Evolutionary conservation across 2,888 invertebrate genomes (phyloP).

Genomic region (Drosophila engyochracea): DNA sequence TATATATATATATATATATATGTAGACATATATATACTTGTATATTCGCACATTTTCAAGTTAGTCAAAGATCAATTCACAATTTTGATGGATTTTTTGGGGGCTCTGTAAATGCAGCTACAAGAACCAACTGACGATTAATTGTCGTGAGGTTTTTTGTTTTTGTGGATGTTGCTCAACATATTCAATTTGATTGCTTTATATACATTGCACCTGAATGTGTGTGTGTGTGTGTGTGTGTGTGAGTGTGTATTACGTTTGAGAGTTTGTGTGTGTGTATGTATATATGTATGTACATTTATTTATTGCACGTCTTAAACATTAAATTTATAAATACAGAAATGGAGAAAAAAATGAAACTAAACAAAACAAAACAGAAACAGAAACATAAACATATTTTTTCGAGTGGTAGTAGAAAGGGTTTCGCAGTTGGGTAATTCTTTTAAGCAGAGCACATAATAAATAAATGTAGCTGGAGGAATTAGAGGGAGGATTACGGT

Average conservation of each 20-base stretch:
- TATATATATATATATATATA: conserved; percentile 15
- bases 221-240: conserved; percentile 9
- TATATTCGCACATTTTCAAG: conserved; percentile 32
- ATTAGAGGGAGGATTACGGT: conserved; percentile 13
- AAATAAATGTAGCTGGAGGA: conserved; percentile 24
- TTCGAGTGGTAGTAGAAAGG: not conserved
- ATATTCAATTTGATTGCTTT: conserved; percentile 43
- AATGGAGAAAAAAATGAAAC: conserved; percentile 10
- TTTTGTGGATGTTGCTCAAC: conserved; percentile 20
- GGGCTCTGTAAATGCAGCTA: conserved; percentile 46
- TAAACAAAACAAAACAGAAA: conserved; percentile 12
- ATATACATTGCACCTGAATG: conserved; percentile 53
- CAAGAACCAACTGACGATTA: conserved; percentile 15
- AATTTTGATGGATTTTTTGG: conserved; percentile 7
- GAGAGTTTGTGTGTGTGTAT: conserved; percentile 13
- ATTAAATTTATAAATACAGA: conserved; percentile 66
- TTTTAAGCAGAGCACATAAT: conserved; percentile 24
- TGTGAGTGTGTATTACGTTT: conserved; percentile 15
- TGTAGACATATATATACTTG: conserved; percentile 6
- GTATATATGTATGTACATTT: conserved; percentile 62
- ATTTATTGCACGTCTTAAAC: conserved; percentile 75
- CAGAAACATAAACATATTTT: conserved; percentile 1
- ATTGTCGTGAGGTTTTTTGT: conserved; percentile 1
- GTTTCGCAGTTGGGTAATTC: conserved; percentile 5
- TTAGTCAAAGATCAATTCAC: conserved; percentile 41